Conservation (phyloP, 1,140 invertebrate genomes). For the Spodoptera litura region DNA sequence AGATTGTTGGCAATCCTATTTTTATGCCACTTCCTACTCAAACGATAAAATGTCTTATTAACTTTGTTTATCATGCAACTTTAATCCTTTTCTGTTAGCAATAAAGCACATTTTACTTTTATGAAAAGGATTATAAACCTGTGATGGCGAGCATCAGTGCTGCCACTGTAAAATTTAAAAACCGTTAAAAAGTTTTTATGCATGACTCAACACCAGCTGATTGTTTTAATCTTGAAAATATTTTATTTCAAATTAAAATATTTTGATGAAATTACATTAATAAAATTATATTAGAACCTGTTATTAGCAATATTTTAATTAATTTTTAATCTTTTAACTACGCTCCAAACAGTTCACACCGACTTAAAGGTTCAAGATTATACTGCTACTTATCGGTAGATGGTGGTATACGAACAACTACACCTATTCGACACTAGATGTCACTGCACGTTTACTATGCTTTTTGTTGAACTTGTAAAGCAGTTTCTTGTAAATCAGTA, state of each 20-base stretch:
- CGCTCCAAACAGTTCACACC: too few relatives aligned
- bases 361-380: too few relatives aligned
- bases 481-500: too few relatives aligned
- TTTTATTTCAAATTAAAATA: background rate
- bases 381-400: too few relatives aligned
- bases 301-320: too few relatives aligned
- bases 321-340: too few relatives aligned
- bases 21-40: conserved; percentile 80
- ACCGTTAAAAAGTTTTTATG: conserved; percentile 18
- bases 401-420: background rate
- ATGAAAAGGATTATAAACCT: conserved; percentile 57
- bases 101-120: conserved; percentile 73
- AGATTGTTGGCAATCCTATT: conserved; percentile 85
- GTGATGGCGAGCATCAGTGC: conserved; percentile 58
- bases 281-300: background rate
- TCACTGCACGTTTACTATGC: background rate
- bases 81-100: conserved; percentile 65
- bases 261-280: background rate
- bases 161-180: conserved; percentile 59
- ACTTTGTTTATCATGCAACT: conserved; percentile 61
- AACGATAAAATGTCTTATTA: conserved; percentile 66
- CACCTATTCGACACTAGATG: conserved; percentile 54
- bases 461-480: too few relatives aligned
- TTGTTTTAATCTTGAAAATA: background rate
- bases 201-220: conserved; percentile 45